Base-by-base conservation (phyloP, 1,140 invertebrate species). In the Meteorus sp. region DNA sequence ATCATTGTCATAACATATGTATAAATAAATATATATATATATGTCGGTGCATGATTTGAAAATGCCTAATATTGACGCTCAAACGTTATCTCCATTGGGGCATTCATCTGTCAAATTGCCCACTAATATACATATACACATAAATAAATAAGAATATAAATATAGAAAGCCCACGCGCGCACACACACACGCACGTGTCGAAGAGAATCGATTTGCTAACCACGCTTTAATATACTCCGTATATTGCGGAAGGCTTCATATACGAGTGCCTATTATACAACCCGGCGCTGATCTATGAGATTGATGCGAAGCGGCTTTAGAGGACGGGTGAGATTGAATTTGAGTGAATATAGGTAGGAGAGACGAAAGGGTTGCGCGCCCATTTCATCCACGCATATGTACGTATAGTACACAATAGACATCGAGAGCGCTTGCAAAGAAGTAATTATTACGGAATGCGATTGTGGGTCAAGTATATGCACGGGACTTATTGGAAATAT, bases 181-280 rank as follows among this genome's bases (percentile, higher is more conserved):
- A 29, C 27, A 4, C 27, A 5, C 27, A 5, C 27, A 9, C 27
- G 9, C 27, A 29, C 27, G 27, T 29, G 27, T 29, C 27, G 27
- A 29, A 29, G 9, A 29, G 37, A 35, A 51, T 51, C 48, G 29
- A 51, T n/a, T 51, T 15, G 9, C 17, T 51, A 51, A 51, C 29
- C 19, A 33, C 27, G 17, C 29, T 48, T 48, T 51, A 51, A 51
- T 51, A 51, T 51, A 51, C 29, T 13, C 29, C n/a, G 25, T 25
- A 51, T 35, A 33, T 51, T 17, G 48, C 9, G 48, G 31, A 39
- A 51, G 13, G 29, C 48, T 51, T 29, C 13, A 51, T 51, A 29
- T 19, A 48, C 23, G 48, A 51, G 48, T 19, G 20, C 20, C 48
- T 51, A 51, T 25, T n/a, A n/a, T n/a, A n/a, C n/a, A n/a, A 17